phyloP scores from a whole-genome alignment of 2,113 vertebrate genomes.

The Chionis minor region DNA sequence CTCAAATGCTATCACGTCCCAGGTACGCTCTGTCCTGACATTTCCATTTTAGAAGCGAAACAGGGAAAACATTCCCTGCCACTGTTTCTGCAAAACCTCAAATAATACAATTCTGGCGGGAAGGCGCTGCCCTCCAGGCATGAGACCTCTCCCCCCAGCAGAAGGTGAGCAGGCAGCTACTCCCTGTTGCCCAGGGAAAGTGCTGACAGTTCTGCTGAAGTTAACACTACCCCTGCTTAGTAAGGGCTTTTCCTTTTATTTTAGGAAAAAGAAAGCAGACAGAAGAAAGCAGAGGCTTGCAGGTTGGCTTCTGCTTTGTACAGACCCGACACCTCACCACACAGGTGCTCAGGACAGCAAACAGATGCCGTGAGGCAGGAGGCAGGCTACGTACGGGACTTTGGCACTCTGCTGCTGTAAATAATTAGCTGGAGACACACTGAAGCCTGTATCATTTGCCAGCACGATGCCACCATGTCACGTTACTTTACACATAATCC shows the following conservation, averaged over 20 bases:
- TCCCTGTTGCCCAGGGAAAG: background rate
- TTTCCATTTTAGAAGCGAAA: background rate
- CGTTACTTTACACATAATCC: accelerated
- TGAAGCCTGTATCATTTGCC: accelerated
- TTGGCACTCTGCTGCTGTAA: background rate
- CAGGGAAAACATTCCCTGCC: background rate
- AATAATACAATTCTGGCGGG: accelerated
- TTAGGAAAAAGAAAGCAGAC: background rate
- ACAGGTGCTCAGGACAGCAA: accelerated
- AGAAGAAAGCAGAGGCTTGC: background rate
- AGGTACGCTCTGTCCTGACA: background rate
- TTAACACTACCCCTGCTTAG: background rate
- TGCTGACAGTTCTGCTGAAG: background rate
- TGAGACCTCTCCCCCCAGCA: background rate
- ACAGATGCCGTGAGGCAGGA: background rate
- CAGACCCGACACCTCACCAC: background rate
- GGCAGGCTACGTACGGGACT: background rate
- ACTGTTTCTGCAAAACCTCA: background rate
- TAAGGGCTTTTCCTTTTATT: background rate
- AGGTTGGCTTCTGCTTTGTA: background rate
- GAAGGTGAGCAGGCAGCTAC: background rate
- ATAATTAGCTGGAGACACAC: accelerated
- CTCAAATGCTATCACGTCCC: background rate
- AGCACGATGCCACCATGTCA: accelerated
- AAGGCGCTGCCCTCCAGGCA: background rate